Percentiles rank a stretch among this genome's conserved stretches.
Conservation (phyloP, 2,113 vertebrate genomes). For the Eonycteris spelaea region DNA sequence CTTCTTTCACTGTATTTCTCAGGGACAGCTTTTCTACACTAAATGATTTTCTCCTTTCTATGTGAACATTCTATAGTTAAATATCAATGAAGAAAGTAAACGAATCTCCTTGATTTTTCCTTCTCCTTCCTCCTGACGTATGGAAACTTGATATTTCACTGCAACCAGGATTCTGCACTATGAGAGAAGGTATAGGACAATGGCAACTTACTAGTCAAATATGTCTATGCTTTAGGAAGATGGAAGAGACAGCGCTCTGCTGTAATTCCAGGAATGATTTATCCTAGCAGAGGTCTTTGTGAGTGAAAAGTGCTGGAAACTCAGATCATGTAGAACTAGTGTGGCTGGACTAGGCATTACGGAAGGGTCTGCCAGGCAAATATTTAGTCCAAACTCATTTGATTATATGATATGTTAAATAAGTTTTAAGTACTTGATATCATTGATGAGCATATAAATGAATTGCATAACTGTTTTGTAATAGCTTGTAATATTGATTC, state of each 20-base stretch:
- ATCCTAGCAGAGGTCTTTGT: background rate
- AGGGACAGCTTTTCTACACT: background rate
- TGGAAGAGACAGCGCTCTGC: background rate
- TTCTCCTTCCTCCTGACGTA: background rate
- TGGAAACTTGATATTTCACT: background rate
- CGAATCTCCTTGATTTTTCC: background rate
- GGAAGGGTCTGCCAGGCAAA: background rate
- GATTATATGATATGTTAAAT: background rate
- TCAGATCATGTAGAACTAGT: background rate
- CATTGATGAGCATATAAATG: background rate
- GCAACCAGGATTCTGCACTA: background rate
- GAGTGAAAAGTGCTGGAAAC: background rate
- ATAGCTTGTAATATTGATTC: background rate
- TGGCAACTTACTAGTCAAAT: background rate
- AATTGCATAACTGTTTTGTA: background rate
- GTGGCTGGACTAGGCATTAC: background rate
- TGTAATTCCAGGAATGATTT: background rate
- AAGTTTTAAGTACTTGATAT: background rate
- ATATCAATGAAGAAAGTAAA: conserved; percentile 8
- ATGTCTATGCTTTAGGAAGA: background rate
- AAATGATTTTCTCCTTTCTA: background rate
- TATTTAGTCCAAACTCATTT: background rate
- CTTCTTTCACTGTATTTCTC: background rate
- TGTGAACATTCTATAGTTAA: background rate
- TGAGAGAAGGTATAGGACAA: background rate